Evolutionary conservation across 2,888 invertebrate species (phyloP).

Genomic region (Drosophila histrio): DNA sequence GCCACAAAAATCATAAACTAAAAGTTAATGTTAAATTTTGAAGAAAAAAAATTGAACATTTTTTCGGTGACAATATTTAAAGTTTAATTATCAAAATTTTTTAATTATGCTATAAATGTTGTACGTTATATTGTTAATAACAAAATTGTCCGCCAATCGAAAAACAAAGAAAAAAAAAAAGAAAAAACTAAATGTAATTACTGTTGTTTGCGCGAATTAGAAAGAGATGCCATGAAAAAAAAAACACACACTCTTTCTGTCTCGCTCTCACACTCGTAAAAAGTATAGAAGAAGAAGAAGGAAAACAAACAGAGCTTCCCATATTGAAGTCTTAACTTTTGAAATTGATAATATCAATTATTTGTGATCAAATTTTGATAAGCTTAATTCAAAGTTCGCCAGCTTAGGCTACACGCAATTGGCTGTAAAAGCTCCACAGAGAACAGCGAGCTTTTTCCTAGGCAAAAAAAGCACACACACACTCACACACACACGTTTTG

Average conservation of each 20-base stretch:
- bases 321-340: background rate
- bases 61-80: constrained; percentile 70
- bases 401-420: background rate
- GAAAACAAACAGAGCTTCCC: no score
- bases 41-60: constrained; percentile 39
- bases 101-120: constrained; percentile 59
- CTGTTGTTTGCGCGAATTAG: constrained; percentile 2
- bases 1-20: constrained; percentile 24
- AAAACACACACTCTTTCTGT: background rate
- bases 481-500: no score
- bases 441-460: background rate
- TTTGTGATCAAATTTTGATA: constrained; percentile 8
- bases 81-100: constrained; percentile 19
- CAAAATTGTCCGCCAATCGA: constrained; percentile 16
- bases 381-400: background rate
- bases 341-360: constrained; percentile 2
- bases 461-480: background rate
- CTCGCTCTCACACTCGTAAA: background rate
- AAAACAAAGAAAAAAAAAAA: no score
- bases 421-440: background rate
- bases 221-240: constrained; percentile 2
- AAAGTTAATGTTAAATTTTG: constrained; percentile 6
- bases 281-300: background rate
- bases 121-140: constrained; percentile 48
- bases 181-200: background rate